Conservation (phyloP, 1,140 invertebrate genomes). For the Choristoneura fumiferana region DNA sequence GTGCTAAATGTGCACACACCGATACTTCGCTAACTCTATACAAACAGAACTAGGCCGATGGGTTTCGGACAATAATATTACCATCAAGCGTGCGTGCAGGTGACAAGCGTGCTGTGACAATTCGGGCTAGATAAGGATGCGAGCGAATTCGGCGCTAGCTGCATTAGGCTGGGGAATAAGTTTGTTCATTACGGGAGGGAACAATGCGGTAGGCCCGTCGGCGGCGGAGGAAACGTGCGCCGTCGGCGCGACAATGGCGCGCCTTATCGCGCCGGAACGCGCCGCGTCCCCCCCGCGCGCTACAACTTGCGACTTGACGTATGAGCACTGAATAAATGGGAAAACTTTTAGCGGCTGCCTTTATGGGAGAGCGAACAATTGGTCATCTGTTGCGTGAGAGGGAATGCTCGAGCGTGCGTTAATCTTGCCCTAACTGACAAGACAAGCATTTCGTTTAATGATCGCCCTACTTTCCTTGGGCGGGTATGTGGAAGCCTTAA, state of each 20-base stretch:
- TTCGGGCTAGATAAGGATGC: constrained; percentile 55
- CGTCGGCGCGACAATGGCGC: constrained; percentile 64
- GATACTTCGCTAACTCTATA: constrained; percentile 51
- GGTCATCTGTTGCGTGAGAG: constrained; percentile 62
- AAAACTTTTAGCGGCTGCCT: constrained; percentile 69
- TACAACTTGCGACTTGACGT: constrained; percentile 57
- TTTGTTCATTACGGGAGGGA: constrained; percentile 73
- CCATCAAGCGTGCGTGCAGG: constrained; percentile 37
- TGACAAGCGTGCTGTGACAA: constrained; percentile 44
- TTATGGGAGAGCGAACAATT: constrained; percentile 71
- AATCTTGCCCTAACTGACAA: constrained; percentile 40
- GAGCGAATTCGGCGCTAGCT: constrained; percentile 60
- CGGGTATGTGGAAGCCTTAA: background rate
- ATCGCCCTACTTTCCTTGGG: constrained; percentile 20
- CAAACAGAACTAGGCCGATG: constrained; percentile 64
- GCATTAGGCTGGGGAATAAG: constrained; percentile 71
- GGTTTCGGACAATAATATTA: constrained; percentile 52
- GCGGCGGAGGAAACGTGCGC: constrained; percentile 71
- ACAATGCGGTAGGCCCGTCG: constrained; percentile 71
- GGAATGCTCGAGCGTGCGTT: constrained; percentile 48
- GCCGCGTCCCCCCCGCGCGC: constrained; percentile 34
- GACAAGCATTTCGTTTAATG: constrained; percentile 29
- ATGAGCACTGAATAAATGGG: constrained; percentile 75
- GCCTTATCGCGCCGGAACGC: constrained; percentile 72
- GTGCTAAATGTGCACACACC: constrained; percentile 56